phyloP scores from a whole-genome alignment of 2,113 vertebrate genomes.

The Rhea americana region DNA sequence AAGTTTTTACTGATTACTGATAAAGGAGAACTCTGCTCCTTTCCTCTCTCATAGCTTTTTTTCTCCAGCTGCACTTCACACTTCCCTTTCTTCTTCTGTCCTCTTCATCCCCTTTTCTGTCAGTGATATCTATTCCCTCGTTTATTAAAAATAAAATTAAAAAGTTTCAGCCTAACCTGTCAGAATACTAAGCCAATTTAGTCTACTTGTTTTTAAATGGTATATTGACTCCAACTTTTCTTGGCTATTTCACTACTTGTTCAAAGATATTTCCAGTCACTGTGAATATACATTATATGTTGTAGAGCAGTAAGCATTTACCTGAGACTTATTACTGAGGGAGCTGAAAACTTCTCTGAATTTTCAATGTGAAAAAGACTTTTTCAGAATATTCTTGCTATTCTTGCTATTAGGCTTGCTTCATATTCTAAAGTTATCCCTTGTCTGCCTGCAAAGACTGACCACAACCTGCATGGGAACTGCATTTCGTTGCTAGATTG shows the following conservation, averaged over 20 bases:
- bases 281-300: fast-evolving
- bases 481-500: neutral
- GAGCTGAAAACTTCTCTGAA: neutral
- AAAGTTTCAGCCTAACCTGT: constrained; percentile 61
- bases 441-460: neutral
- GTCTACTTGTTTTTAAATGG: constrained; percentile 48
- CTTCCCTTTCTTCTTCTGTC: neutral
- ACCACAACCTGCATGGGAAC: neutral
- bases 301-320: neutral
- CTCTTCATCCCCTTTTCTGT: neutral
- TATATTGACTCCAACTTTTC: constrained; percentile 29
- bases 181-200: constrained; percentile 54
- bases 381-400: neutral
- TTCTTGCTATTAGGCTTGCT: neutral
- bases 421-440: neutral
- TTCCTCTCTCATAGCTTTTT: neutral
- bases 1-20: constrained; percentile 61
- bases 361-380: neutral
- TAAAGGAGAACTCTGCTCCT: constrained; percentile 48
- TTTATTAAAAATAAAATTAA: constrained; percentile 12
- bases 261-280: neutral
- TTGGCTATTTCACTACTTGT: neutral
- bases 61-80: neutral
- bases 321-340: neutral
- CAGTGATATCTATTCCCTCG: neutral